These are phyloP conservation scores for Pseudorhombus dupliciocellatus DNA, from an alignment of 2,113 vertebrate genomes.

Conservation along the genomic window DNA sequence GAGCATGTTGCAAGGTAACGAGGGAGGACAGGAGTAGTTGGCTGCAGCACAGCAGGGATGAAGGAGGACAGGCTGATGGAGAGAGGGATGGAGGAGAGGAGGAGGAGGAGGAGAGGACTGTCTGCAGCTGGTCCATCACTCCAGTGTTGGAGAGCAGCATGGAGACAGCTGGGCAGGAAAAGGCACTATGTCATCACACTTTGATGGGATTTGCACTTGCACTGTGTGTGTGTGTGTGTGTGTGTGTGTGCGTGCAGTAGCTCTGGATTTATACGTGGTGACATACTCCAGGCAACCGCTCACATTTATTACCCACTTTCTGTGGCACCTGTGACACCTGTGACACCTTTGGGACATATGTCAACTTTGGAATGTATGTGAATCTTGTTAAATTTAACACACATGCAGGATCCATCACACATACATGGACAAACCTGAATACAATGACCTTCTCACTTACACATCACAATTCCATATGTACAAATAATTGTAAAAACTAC, in stretches of 20 bases:
- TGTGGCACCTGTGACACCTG: conserved; percentile 10
- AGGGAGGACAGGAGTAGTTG: conserved; percentile 88
- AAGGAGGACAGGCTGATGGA: conserved; percentile 43
- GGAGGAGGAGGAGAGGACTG: conserved; percentile 75
- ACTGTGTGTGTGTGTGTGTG: conserved; percentile 2
- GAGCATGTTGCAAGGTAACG: conserved; percentile 83
- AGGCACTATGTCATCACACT: conserved; percentile 34
- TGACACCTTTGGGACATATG: neutral
- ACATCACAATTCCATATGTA: neutral
- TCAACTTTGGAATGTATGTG: neutral
- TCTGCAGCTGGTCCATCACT: conserved; percentile 89
- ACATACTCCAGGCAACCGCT: neutral
- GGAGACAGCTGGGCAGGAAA: conserved; percentile 81
- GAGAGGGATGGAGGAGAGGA: conserved; percentile 20
- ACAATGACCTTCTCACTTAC: neutral
- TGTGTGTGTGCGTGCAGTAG: conserved; percentile 16
- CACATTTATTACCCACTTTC: conserved; percentile 12
- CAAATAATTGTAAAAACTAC: neutral
- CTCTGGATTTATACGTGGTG: conserved; percentile 18
- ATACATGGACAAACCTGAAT: neutral
- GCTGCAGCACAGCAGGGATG: conserved; percentile 83
- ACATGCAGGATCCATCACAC: neutral
- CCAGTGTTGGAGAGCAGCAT: conserved; percentile 87
- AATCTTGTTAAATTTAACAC: neutral
- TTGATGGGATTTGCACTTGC: conserved; percentile 12